Evolutionary conservation across 2,797 vertebrate genomes (phyloP), one percentile per base, ranked within the genome.

Genomic region (Artibeus jamaicensis): DNA sequence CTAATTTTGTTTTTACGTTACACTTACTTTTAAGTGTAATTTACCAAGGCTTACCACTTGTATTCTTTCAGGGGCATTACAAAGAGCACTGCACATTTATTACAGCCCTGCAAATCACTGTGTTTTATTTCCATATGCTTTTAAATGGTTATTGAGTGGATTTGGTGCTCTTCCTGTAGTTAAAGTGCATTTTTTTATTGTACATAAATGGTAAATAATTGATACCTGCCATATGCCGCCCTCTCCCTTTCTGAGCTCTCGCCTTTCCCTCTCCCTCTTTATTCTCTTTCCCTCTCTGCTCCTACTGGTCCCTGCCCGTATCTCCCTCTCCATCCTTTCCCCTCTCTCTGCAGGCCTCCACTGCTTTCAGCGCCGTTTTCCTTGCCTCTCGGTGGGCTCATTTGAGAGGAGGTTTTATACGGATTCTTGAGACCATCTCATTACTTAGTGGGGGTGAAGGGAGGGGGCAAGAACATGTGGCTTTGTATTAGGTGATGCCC

Each of bases 131-230:
- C 98, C 98, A 98, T 98, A 98, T 98, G 98, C 98, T 98, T 98
- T 98, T 97, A 97, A 98, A 98, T 97, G 96, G 98, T 98, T 98
- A 97, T 97, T 96, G 98, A 98, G 98, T 98, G 98, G 97, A 98
- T 98, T 98, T 98, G 97, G 93, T 98, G 97, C 97, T 98, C 98
- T 98, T 98, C 97, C 97, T 96, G 96, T 98, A 92, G 65, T 98
- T 98, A 98, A 98, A 98, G 94, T 97, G 96, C 97, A 97, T 97
- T 98, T 98, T 98, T 98, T 98, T 98, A 98, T 98, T 97, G 98
- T 98, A 95, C 97, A 97, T 98, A 98, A 98, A 98, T 97, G 98
- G 98, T 99, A 98, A 99, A 99, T 98, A 98, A 99, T 99, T 98
- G 98, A 98, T 98, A 98, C 98, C 98, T 98, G 98, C 98, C 98